phyloP scores from a whole-genome alignment of 2,113 vertebrate species.

The Egretta garzetta region DNA sequence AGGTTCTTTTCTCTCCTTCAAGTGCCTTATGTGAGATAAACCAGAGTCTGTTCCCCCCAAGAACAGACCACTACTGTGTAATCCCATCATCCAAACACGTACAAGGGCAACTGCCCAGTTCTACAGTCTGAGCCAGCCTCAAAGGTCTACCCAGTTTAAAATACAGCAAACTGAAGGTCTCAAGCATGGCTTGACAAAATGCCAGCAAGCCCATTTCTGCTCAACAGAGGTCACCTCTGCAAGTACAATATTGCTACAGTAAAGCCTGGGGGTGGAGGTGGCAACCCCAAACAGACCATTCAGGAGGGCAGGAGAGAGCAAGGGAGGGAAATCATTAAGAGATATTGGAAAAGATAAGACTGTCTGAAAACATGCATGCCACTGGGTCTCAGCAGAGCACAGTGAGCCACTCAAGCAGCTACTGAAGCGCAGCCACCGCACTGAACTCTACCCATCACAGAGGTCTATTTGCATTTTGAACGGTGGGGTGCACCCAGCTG shows the following conservation, averaged over 20 bases:
- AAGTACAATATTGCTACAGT: neutral
- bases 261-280: neutral
- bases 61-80: neutral
- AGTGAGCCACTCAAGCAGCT: neutral
- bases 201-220: neutral
- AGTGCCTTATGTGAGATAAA: neutral
- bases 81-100: neutral
- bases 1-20: neutral
- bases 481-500: accelerated
- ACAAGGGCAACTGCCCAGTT: neutral
- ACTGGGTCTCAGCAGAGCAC: neutral
- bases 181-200: neutral
- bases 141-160: neutral
- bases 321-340: neutral
- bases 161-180: neutral
- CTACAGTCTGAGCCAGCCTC: neutral
- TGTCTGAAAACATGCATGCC: neutral
- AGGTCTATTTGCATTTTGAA: neutral
- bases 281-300: neutral
- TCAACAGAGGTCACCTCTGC: neutral
- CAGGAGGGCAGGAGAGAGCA: neutral
- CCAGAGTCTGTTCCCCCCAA: neutral
- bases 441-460: neutral
- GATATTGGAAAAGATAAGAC: neutral
- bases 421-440: neutral